Base-by-base conservation (phyloP, 1,140 invertebrate genomes). In the Bombus soroeensis region DNA sequence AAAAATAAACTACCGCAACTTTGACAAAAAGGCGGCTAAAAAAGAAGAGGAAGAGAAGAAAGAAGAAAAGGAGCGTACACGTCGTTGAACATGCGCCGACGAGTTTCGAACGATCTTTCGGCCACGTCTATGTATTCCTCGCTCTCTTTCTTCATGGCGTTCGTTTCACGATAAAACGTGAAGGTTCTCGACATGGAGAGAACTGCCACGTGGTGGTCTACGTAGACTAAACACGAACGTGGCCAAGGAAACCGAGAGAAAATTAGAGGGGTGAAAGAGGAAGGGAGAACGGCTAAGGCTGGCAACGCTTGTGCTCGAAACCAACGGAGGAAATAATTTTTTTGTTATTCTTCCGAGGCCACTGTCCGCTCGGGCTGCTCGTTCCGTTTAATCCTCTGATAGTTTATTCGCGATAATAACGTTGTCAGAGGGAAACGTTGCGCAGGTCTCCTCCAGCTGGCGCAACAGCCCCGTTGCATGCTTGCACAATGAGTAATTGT, bases 221-320 rank as follows among this genome's bases (percentile, higher is more conserved):
- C 84, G 71, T 82, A 86, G 84, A 86, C 84, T 86, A 86, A 86
- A 86, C 84, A 86, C 62, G 78, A 81, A 39, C 32, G 5, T 37
- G 72, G 39, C 6, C 34, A 43, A 75, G 72, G 71, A 75, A 86
- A 80, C 83, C 9, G 32, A 59, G 79, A 59, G 70, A 59, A 68
- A 74, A 53, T 76, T 57, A 43, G 32, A 18, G 18, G 3, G 25
- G 2, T 8, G 25, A 18, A 41, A 18, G 28, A 5, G 12, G 28
- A 41, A 4, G 13, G 15, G 22, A 34, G 68, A 25, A 25, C 28
- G 39, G 13, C 32, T 32, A 73, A 59, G 18, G 22, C 22, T 53
- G 28, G 57, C 28, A 41, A 39, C 9, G n/a, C 2, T 53, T 53
- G 32, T 34, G 72, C 72, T 47, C 10, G 15, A 32, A 75, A 13